Evolutionary conservation across 2,113 vertebrate genomes (phyloP).

Genomic region (Ochotona princeps): DNA sequence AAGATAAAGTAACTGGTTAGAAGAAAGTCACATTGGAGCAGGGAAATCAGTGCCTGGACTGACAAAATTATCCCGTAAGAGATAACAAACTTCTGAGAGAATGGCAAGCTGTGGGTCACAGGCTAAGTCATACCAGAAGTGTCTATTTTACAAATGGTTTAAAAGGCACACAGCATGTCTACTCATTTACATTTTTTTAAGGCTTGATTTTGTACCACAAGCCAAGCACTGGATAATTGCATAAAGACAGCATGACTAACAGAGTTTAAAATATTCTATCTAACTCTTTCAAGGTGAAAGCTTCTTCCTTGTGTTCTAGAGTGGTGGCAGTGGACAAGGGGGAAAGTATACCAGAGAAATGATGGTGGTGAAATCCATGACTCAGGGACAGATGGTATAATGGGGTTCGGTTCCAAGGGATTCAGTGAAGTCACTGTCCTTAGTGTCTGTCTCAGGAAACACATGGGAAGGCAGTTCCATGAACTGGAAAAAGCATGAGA

Average conservation of each 20-base stretch:
- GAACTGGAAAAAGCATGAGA: neutral
- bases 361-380: neutral
- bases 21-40: constrained; percentile 27
- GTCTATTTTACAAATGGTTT: neutral
- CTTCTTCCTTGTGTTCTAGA: neutral
- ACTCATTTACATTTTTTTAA: neutral
- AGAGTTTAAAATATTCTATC: neutral
- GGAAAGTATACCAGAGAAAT: neutral
- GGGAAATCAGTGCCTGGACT: neutral
- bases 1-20: neutral
- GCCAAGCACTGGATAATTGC: neutral
- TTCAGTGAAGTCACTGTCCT: neutral
- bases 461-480: neutral
- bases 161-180: neutral
- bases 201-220: neutral
- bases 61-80: neutral
- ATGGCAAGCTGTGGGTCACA: neutral
- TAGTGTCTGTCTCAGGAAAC: neutral
- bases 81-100: neutral
- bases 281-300: neutral
- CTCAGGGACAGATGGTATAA: neutral
- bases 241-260: neutral
- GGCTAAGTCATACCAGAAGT: neutral
- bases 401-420: neutral
- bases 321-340: neutral